Percentiles rank a stretch among this genome's conserved stretches.
These are phyloP conservation scores for Stenoptilia bipunctidactyla DNA, from an alignment of 2,888 invertebrate genomes.

Conservation along the genomic window DNA sequence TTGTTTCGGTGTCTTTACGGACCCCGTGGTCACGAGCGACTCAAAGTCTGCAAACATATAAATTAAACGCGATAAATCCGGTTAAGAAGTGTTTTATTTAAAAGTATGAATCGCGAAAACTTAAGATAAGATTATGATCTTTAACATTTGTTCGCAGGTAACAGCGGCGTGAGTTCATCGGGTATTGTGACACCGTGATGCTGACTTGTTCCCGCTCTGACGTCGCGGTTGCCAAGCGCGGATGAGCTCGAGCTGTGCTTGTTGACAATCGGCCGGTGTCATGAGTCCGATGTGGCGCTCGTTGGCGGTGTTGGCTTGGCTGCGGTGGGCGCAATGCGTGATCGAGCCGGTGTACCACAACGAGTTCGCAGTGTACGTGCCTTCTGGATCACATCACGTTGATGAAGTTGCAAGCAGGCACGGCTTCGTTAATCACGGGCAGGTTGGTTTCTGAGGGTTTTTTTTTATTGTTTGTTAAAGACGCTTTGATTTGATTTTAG, in stretches of 20 bases:
- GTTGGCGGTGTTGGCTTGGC: slow-evolving; percentile 40
- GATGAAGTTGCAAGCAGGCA: slow-evolving; percentile 84
- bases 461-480: too few species aligned
- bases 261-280: slow-evolving; percentile 24
- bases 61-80: too few species aligned
- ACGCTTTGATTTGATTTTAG: too few species aligned
- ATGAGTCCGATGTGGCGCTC: slow-evolving; percentile 59
- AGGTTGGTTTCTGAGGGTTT: slow-evolving; percentile 73
- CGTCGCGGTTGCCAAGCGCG: too few species aligned
- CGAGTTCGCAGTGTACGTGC: slow-evolving; percentile 89
- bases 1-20: too few species aligned
- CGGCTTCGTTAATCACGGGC: slow-evolving; percentile 89
- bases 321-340: slow-evolving; percentile 24
- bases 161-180: neutral
- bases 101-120: too few species aligned
- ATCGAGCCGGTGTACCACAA: slow-evolving; percentile 76
- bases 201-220: neutral
- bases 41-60: too few species aligned
- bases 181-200: too few species aligned
- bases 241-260: too few species aligned
- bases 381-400: slow-evolving; percentile 78
- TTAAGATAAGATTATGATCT: too few species aligned
- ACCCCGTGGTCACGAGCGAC: too few species aligned
- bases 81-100: too few species aligned
- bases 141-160: neutral